Evolutionary conservation across 2,888 invertebrate species (phyloP).

Genomic region (Oligia strigilis): DNA sequence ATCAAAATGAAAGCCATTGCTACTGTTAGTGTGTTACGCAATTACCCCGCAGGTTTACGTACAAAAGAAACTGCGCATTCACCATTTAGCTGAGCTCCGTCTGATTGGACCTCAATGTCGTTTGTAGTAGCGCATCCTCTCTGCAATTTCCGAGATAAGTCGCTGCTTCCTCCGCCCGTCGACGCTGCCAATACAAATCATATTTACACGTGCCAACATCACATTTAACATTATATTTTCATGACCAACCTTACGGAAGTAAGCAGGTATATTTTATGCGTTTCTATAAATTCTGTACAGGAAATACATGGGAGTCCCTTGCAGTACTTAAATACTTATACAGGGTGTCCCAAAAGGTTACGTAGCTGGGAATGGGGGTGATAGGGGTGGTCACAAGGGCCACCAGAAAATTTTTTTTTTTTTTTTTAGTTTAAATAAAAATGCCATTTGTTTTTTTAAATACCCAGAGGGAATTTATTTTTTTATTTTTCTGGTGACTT

Average conservation of each 20-base stretch:
- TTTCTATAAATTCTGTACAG: background rate
- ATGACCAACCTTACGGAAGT: constrained; percentile 9
- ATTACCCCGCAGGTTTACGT: constrained; percentile 27
- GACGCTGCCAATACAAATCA: constrained; percentile 66
- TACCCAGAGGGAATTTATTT: too few relatives aligned
- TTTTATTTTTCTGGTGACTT: too few relatives aligned
- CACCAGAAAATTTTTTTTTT: too few relatives aligned
- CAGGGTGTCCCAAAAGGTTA: too few relatives aligned
- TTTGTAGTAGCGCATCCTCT: constrained; percentile 83
- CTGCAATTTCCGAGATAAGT: constrained; percentile 87
- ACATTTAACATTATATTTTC: constrained; percentile 20
- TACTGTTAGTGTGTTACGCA: background rate
- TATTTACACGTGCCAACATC: constrained; percentile 41
- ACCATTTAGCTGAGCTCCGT: constrained; percentile 72
- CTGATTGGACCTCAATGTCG: constrained; percentile 89
- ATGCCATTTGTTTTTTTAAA: too few relatives aligned
- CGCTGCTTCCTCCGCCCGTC: constrained; percentile 81
- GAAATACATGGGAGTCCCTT: background rate
- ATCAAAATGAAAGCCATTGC: background rate
- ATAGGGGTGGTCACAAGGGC: too few relatives aligned
- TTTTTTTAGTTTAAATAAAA: too few relatives aligned
- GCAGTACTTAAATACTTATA: background rate
- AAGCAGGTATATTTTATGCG: background rate
- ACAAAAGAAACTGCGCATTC: constrained; percentile 72
- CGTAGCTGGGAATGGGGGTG: too few relatives aligned